Evolutionary conservation across 2,888 invertebrate species (phyloP), one percentile per base, ranked within the genome.

Genomic region (Drosophila helvetica): DNA sequence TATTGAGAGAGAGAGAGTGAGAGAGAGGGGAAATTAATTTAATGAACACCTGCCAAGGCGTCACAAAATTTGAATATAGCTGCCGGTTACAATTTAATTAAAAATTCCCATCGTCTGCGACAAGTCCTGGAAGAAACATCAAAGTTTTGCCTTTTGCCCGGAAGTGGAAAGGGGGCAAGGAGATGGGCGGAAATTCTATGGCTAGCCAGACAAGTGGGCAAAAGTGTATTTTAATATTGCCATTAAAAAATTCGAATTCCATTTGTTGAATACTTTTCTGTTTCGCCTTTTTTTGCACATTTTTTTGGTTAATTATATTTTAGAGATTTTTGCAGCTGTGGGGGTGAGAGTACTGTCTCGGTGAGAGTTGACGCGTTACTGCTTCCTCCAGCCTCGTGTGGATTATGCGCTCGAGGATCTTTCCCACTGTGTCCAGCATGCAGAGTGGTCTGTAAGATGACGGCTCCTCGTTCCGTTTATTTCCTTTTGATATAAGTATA

Each of bases 11-110:
- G n/a, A n/a, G n/a, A n/a, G n/a, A n/a, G n/a, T n/a, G n/a, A n/a
- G n/a, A n/a, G n/a, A n/a, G n/a, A 2, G 45, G 57, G 60, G 60
- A 60, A 60, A 60, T 60, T 60, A 60, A n/a, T 15, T 22, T 57
- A 33, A 22, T 30, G 18, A 60, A 33, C 27, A 19, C 22, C 25
- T 48, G 57, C 27, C 42, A 42, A 59, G 15, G 52, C 18, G 25
- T n/a, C 55, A 27, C 42, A 25, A 60, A 65, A 62, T 59, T 73
- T 50, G 50, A 56, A 66, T 65, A 59, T 48, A 30, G 54, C 73
- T 67, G 55, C 53, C 65, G 70, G 47, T 48, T 56, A 69, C 12
- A 67, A 58, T 71, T 77, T 73, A 76, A 81, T 81, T 75, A 82
- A 71, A 73, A 74, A 60, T 73, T 57, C 33, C 19, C 27, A n/a